These are phyloP conservation scores for Nyctalus aviator DNA, from an alignment of 2,797 vertebrate genomes.

Conservation along the genomic window DNA sequence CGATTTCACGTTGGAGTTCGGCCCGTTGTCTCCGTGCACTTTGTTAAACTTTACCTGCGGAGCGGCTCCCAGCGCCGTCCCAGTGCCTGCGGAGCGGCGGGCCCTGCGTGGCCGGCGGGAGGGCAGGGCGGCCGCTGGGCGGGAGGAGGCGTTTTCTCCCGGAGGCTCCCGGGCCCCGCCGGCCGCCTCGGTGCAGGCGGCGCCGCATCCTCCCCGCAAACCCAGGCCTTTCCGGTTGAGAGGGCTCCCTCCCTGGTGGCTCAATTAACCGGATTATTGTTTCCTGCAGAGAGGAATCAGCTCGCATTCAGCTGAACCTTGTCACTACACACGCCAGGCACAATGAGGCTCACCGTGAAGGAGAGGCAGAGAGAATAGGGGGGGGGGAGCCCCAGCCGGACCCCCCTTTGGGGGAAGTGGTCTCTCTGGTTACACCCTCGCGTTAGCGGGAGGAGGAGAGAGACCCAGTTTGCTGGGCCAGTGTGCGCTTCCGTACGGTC, in stretches of 20 bases:
- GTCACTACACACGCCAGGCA: constrained; percentile 71
- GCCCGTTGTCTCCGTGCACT: background rate
- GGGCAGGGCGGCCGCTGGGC: rapidly evolving
- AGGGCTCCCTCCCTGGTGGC: constrained; percentile 92
- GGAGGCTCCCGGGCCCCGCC: background rate
- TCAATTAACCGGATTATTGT: constrained; percentile 99
- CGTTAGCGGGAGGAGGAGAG: background rate
- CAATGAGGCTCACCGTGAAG: constrained; percentile 82
- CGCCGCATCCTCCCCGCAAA: background rate
- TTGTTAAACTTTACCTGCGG: background rate
- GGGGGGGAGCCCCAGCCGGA: background rate
- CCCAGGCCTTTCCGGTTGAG: constrained; percentile 89
- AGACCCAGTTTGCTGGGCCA: background rate
- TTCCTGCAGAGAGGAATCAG: constrained; percentile 92
- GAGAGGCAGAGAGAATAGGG: background rate
- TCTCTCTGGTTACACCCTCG: background rate
- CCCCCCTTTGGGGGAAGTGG: constrained; percentile 39
- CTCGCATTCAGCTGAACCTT: constrained; percentile 87
- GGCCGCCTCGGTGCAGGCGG: rapidly evolving
- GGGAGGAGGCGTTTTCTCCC: background rate
- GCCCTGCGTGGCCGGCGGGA: background rate
- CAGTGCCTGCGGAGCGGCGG: rapidly evolving
- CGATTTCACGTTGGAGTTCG: background rate
- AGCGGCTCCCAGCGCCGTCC: background rate
- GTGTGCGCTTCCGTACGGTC: background rate